phyloP scores from a whole-genome alignment of 2,888 invertebrate species.

The Meiosimyza decipiens region DNA sequence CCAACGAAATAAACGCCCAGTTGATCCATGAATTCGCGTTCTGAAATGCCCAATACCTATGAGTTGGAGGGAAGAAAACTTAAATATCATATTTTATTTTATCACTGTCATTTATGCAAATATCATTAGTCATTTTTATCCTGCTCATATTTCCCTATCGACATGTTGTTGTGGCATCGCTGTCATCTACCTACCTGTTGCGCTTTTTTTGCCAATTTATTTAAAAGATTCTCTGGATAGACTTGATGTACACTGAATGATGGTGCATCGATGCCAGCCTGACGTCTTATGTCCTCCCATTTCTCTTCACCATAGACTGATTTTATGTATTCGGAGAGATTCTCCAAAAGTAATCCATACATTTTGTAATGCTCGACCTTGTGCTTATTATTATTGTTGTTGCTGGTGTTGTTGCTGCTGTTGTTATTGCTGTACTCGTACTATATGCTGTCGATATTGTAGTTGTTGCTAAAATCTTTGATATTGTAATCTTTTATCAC shows the following conservation, averaged over 20 bases:
- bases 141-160: too few species aligned
- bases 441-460: neutral
- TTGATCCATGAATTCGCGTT: conserved; percentile 90
- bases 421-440: neutral
- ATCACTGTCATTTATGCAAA: neutral
- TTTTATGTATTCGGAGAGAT: conserved; percentile 91
- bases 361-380: conserved; percentile 68
- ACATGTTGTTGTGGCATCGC: too few species aligned
- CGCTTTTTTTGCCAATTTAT: conserved; percentile 85
- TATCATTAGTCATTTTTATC: neutral
- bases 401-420: conserved; percentile 16
- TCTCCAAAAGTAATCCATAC: conserved; percentile 96
- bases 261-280: conserved; percentile 87
- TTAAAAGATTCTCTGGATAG: conserved; percentile 90
- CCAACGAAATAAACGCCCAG: conserved; percentile 95
- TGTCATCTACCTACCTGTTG: conserved; percentile 75
- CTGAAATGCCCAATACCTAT: conserved; percentile 87
- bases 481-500: neutral
- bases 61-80: neutral
- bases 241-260: conserved; percentile 92
- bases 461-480: conserved; percentile 1
- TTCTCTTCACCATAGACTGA: conserved; percentile 93
- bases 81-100: neutral
- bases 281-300: conserved; percentile 90
- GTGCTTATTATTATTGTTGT: conserved; percentile 17